Evolutionary conservation across 2,888 invertebrate genomes (phyloP).

Genomic region (Sialis fuliginosa): DNA sequence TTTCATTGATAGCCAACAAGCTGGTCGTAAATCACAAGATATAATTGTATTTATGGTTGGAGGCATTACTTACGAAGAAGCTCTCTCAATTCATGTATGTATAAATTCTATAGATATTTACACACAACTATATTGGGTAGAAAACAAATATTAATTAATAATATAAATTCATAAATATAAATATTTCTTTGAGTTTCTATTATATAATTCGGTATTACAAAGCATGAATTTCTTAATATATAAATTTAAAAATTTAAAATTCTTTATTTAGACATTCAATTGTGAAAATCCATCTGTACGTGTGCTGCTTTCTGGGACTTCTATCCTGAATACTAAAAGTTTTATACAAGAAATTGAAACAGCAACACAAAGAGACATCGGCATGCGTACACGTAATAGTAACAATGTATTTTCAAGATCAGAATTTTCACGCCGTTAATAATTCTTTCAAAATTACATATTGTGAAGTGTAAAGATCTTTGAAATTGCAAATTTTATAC

Average conservation of each 20-base stretch:
- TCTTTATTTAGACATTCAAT: constrained; percentile 35
- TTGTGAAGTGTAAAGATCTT: no score
- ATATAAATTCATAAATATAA: no score
- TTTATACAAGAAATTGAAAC: constrained; percentile 58
- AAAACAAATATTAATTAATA: no score
- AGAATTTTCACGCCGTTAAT: no score
- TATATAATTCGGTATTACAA: neutral
- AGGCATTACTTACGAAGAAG: constrained; percentile 93
- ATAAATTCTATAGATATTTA: neutral
- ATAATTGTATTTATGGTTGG: constrained; percentile 94
- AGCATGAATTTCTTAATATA: neutral
- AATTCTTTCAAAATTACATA: no score
- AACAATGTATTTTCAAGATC: no score
- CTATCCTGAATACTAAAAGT: constrained; percentile 70
- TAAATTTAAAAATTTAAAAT: neutral
- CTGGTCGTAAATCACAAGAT: constrained; percentile 60
- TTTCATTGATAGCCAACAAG: constrained; percentile 47
- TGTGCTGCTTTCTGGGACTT: constrained; percentile 80
- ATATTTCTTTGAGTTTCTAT: no score
- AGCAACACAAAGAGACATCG: no score
- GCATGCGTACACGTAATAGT: no score
- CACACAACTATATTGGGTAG: neutral
- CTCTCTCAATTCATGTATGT: constrained; percentile 54
- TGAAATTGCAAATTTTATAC: no score
- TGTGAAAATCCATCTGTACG: constrained; percentile 53